A percentile compares a stretch with the other conserved stretches of the same genome.
phyloP scores from a whole-genome alignment of 2,113 vertebrate genomes.

The Thomomys bottae region DNA sequence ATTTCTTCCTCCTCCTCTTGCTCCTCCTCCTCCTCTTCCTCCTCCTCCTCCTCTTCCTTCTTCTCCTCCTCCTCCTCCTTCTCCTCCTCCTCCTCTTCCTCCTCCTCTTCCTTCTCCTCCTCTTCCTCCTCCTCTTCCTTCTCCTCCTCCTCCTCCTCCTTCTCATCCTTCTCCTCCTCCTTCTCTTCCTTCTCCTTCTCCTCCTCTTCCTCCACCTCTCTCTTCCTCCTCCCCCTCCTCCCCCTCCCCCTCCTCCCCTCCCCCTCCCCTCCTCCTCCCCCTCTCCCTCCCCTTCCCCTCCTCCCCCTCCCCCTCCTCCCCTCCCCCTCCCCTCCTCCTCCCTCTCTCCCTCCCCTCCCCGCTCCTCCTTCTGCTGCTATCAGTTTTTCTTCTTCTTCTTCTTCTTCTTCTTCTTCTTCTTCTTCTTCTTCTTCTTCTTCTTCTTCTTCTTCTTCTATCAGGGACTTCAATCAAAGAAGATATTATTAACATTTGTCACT shows the following conservation, averaged over 20 bases:
- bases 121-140: too few species aligned
- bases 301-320: neutral
- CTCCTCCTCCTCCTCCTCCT: neutral
- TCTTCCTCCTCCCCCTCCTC: too few species aligned
- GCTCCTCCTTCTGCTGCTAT: too few species aligned
- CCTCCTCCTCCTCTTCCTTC: neutral
- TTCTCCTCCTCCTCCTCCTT: too few species aligned
- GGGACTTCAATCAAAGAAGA: conserved; percentile 21
- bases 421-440: neutral
- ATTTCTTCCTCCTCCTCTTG: too few species aligned
- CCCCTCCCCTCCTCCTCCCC: neutral
- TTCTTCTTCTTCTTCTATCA: neutral
- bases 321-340: neutral
- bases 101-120: neutral
- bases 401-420: too few species aligned
- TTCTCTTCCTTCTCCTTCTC: neutral
- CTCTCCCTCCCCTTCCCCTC: neutral
- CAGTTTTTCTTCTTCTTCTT: too few species aligned
- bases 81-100: neutral
- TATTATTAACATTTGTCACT: conserved; percentile 42
- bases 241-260: neutral
- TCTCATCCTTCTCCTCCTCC: neutral
- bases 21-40: neutral
- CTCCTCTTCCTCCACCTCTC: neutral
- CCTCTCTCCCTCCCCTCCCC: neutral